These are phyloP conservation scores for Aleiodes leptofemur DNA, from an alignment of 2,888 invertebrate genomes.

Conservation along the genomic window DNA sequence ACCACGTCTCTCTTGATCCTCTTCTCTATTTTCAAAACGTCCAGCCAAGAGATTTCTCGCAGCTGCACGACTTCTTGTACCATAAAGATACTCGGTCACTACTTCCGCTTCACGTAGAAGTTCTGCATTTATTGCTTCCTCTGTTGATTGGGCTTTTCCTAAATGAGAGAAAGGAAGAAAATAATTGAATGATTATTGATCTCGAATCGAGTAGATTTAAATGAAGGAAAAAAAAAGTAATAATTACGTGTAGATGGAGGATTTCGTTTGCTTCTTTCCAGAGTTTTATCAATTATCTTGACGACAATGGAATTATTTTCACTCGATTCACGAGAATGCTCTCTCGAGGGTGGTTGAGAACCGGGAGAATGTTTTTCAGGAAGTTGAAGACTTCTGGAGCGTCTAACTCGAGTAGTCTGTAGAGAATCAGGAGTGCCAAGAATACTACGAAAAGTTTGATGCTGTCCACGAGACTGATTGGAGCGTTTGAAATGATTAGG, in stretches of 20 bases:
- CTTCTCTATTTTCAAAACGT: conserved; percentile 70
- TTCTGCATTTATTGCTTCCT: conserved; percentile 75
- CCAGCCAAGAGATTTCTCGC: conserved; percentile 76
- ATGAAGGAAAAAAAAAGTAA: conserved; percentile 1
- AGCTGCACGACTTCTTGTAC: conserved; percentile 77
- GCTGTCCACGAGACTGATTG: conserved; percentile 63
- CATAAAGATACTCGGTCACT: conserved; percentile 78
- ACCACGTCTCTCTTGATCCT: conserved; percentile 61
- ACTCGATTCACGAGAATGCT: conserved; percentile 72
- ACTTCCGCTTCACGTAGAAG: conserved; percentile 78
- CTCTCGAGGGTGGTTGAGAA: conserved; percentile 68
- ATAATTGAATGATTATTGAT: background rate
- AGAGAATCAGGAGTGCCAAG: conserved; percentile 67
- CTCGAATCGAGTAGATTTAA: background rate
- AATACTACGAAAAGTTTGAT: conserved; percentile 61
- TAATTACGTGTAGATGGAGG: conserved; percentile 68
- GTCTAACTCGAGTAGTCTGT: conserved; percentile 73
- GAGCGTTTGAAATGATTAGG: conserved; percentile 66
- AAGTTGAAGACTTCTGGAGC: conserved; percentile 80
- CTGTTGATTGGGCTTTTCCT: conserved; percentile 73
- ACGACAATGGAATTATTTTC: conserved; percentile 70
- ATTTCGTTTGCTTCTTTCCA: conserved; percentile 66
- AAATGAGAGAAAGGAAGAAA: conserved; percentile 43
- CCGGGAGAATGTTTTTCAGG: conserved; percentile 79
- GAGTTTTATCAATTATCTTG: conserved; percentile 70